These are phyloP conservation scores for Pyrrhia umbra DNA, from an alignment of 2,888 invertebrate species.

Conservation along the genomic window DNA sequence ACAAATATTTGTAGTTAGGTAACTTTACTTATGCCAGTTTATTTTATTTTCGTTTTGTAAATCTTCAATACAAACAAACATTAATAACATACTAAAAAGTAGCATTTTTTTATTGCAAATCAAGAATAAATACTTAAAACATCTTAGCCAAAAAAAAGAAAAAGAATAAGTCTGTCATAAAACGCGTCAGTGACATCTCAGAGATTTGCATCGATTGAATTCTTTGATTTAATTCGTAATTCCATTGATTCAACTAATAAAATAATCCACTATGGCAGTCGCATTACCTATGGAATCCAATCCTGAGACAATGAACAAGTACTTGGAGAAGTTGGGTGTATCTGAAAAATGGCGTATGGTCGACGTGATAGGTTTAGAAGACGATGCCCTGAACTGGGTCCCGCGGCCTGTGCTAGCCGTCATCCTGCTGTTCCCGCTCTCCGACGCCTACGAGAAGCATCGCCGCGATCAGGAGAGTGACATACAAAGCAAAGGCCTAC, in stretches of 20 bases:
- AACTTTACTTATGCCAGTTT: neutral
- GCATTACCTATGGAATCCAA: slow-evolving; percentile 89
- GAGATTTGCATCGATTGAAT: slow-evolving; percentile 16
- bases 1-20: neutral
- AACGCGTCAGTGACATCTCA: slow-evolving; percentile 10
- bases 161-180: slow-evolving; percentile 19
- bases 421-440: slow-evolving; percentile 96
- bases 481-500: slow-evolving; percentile 88
- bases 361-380: slow-evolving; percentile 98
- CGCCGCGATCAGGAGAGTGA: slow-evolving; percentile 91
- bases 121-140: too few species aligned
- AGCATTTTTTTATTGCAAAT: too few species aligned
- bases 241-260: slow-evolving; percentile 4
- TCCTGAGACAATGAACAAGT: slow-evolving; percentile 92
- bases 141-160: slow-evolving; percentile 1
- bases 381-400: slow-evolving; percentile 95
- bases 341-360: slow-evolving; percentile 94
- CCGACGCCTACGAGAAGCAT: slow-evolving; percentile 93
- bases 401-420: slow-evolving; percentile 96
- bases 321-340: slow-evolving; percentile 94
- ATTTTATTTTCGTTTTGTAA: neutral
- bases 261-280: slow-evolving; percentile 69
- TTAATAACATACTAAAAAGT: neutral
- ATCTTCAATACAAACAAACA: too few species aligned
- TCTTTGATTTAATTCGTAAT: slow-evolving; percentile 17